Evolutionary conservation across 2,113 vertebrate species (phyloP).

Genomic region (Sander lucioperca): DNA sequence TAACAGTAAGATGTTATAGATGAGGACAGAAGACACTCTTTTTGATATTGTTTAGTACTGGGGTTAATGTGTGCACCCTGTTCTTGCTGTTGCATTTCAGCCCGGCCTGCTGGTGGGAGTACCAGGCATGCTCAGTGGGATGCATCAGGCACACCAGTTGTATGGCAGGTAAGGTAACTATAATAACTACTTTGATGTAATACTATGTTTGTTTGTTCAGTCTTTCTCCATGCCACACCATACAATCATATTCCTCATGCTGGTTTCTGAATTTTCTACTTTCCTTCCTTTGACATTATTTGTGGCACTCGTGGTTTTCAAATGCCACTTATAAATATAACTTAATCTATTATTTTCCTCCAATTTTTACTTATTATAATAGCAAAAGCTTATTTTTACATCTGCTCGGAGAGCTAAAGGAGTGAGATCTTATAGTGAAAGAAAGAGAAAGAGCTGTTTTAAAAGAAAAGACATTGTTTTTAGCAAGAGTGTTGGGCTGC

Average conservation of each 20-base stretch:
- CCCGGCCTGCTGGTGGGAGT: conserved; percentile 93
- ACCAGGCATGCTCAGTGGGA: conserved; percentile 94
- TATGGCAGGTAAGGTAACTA: conserved; percentile 90
- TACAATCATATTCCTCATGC: background rate
- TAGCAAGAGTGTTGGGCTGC: background rate
- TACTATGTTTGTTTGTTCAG: background rate
- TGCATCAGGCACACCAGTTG: conserved; percentile 92
- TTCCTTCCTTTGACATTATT: background rate
- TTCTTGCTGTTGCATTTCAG: conserved; percentile 77
- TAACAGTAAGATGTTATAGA: background rate
- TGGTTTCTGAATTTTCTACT: background rate
- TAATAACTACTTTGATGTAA: background rate
- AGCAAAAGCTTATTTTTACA: conserved; percentile 10
- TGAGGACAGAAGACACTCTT: background rate
- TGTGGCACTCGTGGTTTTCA: background rate
- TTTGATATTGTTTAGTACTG: background rate
- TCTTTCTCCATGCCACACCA: background rate
- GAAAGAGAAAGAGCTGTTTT: conserved; percentile 28
- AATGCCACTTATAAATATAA: background rate
- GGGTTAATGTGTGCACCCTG: background rate
- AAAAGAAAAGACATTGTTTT: conserved; percentile 8
- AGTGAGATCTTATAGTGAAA: background rate
- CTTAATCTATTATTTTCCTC: background rate
- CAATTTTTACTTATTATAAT: background rate
- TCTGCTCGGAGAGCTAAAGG: conserved; percentile 8